Percentiles rank a stretch among this genome's conserved stretches.
Evolutionary conservation across 2,888 invertebrate species (phyloP).

Genomic region (Ischnus inquisitorius): DNA sequence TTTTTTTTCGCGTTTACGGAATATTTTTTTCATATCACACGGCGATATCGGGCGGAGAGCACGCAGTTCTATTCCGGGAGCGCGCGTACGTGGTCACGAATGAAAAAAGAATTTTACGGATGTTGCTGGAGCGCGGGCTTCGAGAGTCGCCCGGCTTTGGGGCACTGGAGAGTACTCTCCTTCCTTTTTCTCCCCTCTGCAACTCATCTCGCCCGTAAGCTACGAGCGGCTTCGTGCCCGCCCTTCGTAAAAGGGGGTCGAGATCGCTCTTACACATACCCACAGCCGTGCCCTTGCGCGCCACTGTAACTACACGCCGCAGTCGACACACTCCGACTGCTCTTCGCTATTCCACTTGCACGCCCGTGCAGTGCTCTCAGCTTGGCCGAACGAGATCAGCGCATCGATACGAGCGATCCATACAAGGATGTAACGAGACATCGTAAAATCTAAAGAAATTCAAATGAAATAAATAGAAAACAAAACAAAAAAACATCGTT

Average conservation of each 20-base stretch:
- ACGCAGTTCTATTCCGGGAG: constrained; percentile 57
- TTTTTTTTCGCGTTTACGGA: constrained; percentile 13
- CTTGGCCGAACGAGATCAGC: background rate
- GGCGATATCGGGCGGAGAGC: background rate
- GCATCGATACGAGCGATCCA: too few relatives aligned
- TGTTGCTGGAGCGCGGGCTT: constrained; percentile 22
- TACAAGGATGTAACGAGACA: too few relatives aligned
- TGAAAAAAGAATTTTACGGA: constrained; percentile 33
- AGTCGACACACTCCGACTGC: background rate
- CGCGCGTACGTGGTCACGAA: constrained; percentile 21
- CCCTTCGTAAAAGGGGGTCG: constrained; percentile 60
- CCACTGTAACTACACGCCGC: constrained; percentile 8
- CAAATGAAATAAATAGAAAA: too few relatives aligned
- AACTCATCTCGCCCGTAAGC: background rate
- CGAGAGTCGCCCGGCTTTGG: background rate
- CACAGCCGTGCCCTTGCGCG: constrained; percentile 35
- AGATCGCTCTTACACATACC: constrained; percentile 43
- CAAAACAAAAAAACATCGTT: too few relatives aligned
- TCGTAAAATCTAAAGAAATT: too few relatives aligned
- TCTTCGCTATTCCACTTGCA: background rate
- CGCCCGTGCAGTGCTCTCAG: background rate
- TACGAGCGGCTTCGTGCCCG: constrained; percentile 30
- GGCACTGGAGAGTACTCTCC: constrained; percentile 18
- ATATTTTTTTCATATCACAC: constrained; percentile 1
- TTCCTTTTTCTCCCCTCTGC: constrained; percentile 17